These are phyloP conservation scores for Tragelaphus oryx DNA, from an alignment of 2,797 vertebrate species.

Conservation along the genomic window DNA sequence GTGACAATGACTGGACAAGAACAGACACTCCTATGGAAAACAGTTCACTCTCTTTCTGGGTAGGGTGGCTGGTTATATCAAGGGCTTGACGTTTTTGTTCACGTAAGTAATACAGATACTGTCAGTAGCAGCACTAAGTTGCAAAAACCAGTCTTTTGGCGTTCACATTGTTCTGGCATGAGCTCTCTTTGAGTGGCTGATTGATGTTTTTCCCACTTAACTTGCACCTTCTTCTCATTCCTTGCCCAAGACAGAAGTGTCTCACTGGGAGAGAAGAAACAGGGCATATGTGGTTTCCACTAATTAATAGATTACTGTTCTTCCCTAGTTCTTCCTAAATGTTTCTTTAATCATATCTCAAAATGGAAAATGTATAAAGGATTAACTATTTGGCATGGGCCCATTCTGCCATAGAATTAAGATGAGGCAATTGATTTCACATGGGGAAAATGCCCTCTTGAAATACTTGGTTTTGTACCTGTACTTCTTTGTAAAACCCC, in stretches of 20 bases:
- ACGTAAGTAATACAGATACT: background rate
- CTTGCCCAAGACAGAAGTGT: background rate
- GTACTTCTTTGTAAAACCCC: constrained; percentile 14
- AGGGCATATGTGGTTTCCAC: background rate
- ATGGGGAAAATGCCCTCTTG: background rate
- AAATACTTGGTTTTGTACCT: constrained; percentile 31
- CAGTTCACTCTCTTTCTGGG: background rate
- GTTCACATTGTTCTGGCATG: background rate
- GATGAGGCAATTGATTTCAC: background rate
- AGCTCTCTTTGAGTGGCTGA: background rate
- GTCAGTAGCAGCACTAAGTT: background rate
- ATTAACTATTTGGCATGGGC: constrained; percentile 4
- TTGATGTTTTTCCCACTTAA: background rate
- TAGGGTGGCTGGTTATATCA: constrained; percentile 18
- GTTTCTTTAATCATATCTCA: constrained; percentile 29
- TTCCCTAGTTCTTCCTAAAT: background rate
- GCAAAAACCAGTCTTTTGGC: background rate
- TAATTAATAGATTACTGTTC: background rate
- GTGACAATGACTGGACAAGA: background rate
- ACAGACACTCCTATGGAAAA: background rate
- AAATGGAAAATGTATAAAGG: constrained; percentile 28
- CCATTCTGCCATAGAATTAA: background rate
- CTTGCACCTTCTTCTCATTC: constrained; percentile 11
- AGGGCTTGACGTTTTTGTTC: constrained; percentile 56
- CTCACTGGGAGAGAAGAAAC: constrained; percentile 37